Evolutionary conservation across 53 echinoderm and acorn worm genomes (phyloP), one percentile per base, ranked within the genome.

Genomic region (Temnopleurus reevesii): DNA sequence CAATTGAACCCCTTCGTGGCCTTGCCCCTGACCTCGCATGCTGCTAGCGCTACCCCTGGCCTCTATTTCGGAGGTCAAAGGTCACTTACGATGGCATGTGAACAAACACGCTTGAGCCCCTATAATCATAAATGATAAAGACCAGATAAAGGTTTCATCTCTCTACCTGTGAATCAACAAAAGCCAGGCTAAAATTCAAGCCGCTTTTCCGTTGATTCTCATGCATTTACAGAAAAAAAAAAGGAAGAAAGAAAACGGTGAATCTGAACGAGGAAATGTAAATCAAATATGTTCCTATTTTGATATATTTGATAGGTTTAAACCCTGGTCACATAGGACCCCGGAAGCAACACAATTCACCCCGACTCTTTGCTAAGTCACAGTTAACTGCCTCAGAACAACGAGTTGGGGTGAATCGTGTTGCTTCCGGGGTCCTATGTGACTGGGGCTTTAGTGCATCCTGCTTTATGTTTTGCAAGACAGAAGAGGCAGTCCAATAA

Each of bases 1-100:
- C n/a, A n/a, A n/a, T 77, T 77, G 4, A 77, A 1, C 46, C 45
- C 46, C 44, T 12, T 46, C 25, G 4, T 79, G 79, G 28, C 79
- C 79, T 49, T 79, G 79, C 46, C 79, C 79, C 19, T 79, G 79
- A 79, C 79, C 24, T 79, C 49, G 53, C 53, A 34, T 2, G 65
- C 77, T 21, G 77, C 9, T 24, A 17, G 7, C 5, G 46, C n/a
- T 43, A 79, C 26, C 79, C 53, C 51, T 79, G 79, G 79, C 79
- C 79, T 79, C 46, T 47, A 79, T 79, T 79, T 30, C 23, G 28
- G 18, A 79, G 83, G 83, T 83, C 57, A 83, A 83, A 83, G 83
- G 56, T 83, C 83, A 56, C 4, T 29, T 83, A 23, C 83, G 23
- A 55, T 54, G 83, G 83, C 83, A 83, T 83, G 83, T 56, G 83